phyloP scores from a whole-genome alignment of 2,888 invertebrate genomes.

The Lithosia quadra region DNA sequence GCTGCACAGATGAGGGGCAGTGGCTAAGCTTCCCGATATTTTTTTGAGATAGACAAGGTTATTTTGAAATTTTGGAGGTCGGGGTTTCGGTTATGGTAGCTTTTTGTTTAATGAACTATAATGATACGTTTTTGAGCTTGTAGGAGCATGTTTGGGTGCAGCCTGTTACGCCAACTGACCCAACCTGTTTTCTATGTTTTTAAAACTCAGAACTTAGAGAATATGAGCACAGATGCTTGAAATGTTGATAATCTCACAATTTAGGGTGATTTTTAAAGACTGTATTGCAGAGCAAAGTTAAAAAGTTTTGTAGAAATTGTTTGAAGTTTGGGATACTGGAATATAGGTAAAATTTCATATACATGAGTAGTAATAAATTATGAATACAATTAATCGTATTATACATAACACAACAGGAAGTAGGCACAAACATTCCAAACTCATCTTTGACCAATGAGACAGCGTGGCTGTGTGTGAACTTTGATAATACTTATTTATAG shows the following conservation, averaged over 20 bases:
- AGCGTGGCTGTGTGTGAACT: conserved; percentile 46
- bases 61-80: conserved; percentile 52
- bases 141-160: conserved; percentile 45
- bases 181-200: conserved; percentile 41
- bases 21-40: conserved; percentile 66
- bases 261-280: background rate
- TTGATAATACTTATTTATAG: conserved; percentile 54
- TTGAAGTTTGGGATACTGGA: background rate
- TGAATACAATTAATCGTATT: background rate
- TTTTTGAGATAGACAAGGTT: conserved; percentile 60
- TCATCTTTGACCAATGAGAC: conserved; percentile 53
- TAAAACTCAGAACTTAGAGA: conserved; percentile 15
- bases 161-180: conserved; percentile 22
- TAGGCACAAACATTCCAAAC: conserved; percentile 42
- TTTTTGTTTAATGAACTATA: conserved; percentile 54
- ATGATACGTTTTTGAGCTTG: conserved; percentile 45
- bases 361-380: background rate
- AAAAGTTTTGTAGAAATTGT: background rate
- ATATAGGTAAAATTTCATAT: background rate
- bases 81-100: conserved; percentile 51
- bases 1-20: conserved; percentile 71
- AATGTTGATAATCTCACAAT: conserved; percentile 22
- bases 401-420: conserved; percentile 47
- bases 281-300: background rate
- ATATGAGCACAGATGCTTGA: conserved; percentile 14